Base-by-base conservation (phyloP, 2,797 vertebrate species). In the Pantherophis alleghaniensis region DNA sequence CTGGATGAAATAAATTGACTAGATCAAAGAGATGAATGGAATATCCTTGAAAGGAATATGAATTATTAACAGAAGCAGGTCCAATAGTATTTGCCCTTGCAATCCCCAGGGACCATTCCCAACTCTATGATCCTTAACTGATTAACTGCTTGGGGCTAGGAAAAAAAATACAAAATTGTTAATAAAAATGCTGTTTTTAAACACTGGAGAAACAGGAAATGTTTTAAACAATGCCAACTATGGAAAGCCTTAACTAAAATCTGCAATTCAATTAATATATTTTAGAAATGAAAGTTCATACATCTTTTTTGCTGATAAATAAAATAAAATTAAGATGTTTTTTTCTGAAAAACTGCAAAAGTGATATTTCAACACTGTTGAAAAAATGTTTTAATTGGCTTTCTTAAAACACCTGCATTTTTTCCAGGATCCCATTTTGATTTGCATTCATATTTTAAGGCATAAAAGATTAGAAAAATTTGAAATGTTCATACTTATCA, bases 391-490 rank as follows among this genome's bases (percentile, higher is more conserved):
- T 83, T 79, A 42, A 79, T 79, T 83, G 74, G 37, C 9, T 83
- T 83, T 83, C 74, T 79, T 79, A 42, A 79, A 79, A 79, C 37
- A 10, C 1, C 9, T 83, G 20, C 37, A 83, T 47, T 83, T 42
- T 83, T 37, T 42, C 74, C 37, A 79, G 37, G 37, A 79, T 42
- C 37, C 37, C 37, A 47, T 79, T 42, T 79, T 79, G 18, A 89
- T 16, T 94, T 89, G 59, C 12, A 47, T 7, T 14, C 32, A 93
- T 7, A 42, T 86, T 91, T 96, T 95, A 59, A 94, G 91, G 83
- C 42, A 91, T 22, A 94, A 89, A 96, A 94, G 24, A 91, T 42
- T 74, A 88, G 55, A 88, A 91, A 28, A n/a, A 92, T 60, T 63
- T 93, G 9, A 2, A 51, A 87, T 56, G 94, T 86, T 79, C 88